Evolutionary conservation across 2,888 invertebrate species (phyloP).

Genomic region (Tiliacea aurago): DNA sequence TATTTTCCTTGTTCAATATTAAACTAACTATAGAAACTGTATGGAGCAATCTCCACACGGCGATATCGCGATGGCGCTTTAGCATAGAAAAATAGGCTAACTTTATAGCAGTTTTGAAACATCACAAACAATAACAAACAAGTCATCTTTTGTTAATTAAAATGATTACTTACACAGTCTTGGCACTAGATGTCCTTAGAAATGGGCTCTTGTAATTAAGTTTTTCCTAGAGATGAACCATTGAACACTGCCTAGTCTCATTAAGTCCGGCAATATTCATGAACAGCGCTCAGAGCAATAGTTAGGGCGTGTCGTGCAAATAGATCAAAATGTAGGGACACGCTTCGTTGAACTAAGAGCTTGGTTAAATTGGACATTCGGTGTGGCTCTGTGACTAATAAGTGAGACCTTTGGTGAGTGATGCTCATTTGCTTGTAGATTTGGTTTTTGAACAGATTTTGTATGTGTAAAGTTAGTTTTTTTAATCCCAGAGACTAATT

Average conservation of each 20-base stretch:
- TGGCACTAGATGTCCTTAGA: not conserved
- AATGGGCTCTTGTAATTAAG: slow-evolving; percentile 32
- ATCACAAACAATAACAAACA: too few relatives aligned
- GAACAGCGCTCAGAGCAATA: slow-evolving; percentile 31
- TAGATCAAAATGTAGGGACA: slow-evolving; percentile 51
- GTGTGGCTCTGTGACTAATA: not conserved
- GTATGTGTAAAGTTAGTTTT: too few relatives aligned
- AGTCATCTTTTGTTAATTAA: too few relatives aligned
- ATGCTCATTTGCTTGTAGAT: not conserved
- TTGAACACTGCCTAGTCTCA: slow-evolving; percentile 36
- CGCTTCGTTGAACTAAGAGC: slow-evolving; percentile 28
- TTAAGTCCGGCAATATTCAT: slow-evolving; percentile 55
- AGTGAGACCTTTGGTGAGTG: not conserved
- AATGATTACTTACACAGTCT: not conserved
- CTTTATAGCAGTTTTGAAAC: too few relatives aligned
- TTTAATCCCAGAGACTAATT: too few relatives aligned
- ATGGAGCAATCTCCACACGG: too few relatives aligned
- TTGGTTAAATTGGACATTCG: not conserved
- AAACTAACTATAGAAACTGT: too few relatives aligned
- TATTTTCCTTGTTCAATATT: too few relatives aligned
- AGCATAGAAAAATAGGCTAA: too few relatives aligned
- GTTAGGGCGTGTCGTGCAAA: slow-evolving; percentile 40
- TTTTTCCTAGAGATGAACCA: slow-evolving; percentile 27
- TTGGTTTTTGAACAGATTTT: slow-evolving; percentile 10
- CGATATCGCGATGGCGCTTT: too few relatives aligned